Evolutionary conservation across 2,888 invertebrate species (phyloP), one percentile per base, ranked within the genome.

Genomic region (Uloborus plumipes): DNA sequence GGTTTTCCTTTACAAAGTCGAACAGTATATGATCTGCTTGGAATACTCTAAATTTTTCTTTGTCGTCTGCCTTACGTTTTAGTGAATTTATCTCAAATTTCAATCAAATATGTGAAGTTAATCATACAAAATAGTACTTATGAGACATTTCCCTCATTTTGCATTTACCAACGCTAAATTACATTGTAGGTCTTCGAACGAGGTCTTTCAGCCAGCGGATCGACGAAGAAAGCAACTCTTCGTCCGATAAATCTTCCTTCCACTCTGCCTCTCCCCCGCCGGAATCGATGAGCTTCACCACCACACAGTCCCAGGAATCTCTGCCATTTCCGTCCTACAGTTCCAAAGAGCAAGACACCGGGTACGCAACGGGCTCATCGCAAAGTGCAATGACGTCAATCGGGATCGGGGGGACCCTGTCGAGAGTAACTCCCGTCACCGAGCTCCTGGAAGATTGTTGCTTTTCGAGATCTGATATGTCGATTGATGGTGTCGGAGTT

Each of bases 401-500:
- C 14, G 39, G 20, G 47, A 74, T 61, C 16, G 64, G 49, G 51
- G 75, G 61, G 0, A 14, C 61, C 11, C 59, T 65, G 3, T 82
- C 76, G 14, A 65, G 82, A n/a, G 76, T 76, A 18, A 61, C 76
- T 66, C 82, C 82, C 26, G 72, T 82, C 13, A 76, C 66, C 1
- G 82, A 82, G 26, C 76, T 82, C 26, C 53, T 76, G 66, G 82
- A 76, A 47, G 82, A 82, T 15, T 76, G 66, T 53, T 76, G 65
- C 14, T 20, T 82, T 65, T 72, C 76, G 9, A 50, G 39, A 6
- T 69, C 69, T 50, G 62, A 74, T 58, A 74, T 74, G 69, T 81
- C 80, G 11, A 39, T 39, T 2, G 39, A 39, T 9, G 9, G 39
- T 39, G 39, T 7, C 39, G 39, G 1, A 6, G 13, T 18, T 16